Evolutionary conservation across 1,140 invertebrate genomes (phyloP).

Genomic region (Cherax quadricarinatus): DNA sequence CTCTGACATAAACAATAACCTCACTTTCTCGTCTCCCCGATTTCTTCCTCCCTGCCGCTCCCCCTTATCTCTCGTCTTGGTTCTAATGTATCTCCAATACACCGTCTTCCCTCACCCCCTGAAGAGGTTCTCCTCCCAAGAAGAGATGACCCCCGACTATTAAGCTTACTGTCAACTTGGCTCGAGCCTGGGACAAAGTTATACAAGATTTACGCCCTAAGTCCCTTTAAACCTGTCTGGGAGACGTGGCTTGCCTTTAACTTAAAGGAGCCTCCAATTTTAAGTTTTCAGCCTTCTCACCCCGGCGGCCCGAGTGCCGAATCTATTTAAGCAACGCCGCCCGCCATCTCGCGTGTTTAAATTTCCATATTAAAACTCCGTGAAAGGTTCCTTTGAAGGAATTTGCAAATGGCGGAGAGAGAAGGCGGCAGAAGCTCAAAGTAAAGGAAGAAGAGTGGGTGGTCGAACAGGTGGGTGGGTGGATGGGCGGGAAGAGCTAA

Average conservation of each 20-base stretch:
- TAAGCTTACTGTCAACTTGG: neutral
- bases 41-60: too few species aligned
- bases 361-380: constrained; percentile 38
- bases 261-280: constrained; percentile 11
- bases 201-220: constrained; percentile 20
- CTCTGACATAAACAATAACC: too few species aligned
- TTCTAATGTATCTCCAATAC: too few species aligned
- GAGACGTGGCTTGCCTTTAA: neutral
- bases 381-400: constrained; percentile 7
- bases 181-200: neutral
- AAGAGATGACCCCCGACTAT: neutral
- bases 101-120: too few species aligned
- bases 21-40: too few species aligned
- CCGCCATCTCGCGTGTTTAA: constrained; percentile 14
- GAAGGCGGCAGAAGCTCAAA: neutral
- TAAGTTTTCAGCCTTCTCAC: constrained; percentile 3
- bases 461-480: too few species aligned
- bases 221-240: neutral
- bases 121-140: neutral
- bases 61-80: too few species aligned
- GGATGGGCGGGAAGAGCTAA: too few species aligned
- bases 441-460: neutral
- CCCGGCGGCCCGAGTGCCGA: neutral
- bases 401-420: constrained; percentile 16
- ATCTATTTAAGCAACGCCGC: constrained; percentile 20